phyloP scores from a whole-genome alignment of 2,888 invertebrate genomes.

The Amblyjoppa proteus region DNA sequence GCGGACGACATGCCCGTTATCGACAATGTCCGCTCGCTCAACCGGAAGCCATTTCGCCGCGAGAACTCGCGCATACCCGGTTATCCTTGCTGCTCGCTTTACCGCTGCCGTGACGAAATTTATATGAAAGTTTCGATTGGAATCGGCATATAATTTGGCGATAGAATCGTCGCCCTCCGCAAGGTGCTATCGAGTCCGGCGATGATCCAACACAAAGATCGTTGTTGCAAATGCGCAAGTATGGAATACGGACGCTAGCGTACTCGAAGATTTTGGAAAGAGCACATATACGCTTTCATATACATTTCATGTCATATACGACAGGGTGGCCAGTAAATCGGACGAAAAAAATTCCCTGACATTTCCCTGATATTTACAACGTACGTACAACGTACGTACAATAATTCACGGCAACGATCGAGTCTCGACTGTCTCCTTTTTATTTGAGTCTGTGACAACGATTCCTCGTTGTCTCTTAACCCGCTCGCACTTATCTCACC shows the following conservation, averaged over 20 bases:
- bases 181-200: not conserved
- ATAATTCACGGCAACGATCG: too few species aligned
- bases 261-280: too few species aligned
- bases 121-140: slow-evolving; percentile 78
- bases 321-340: too few species aligned
- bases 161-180: slow-evolving; percentile 71
- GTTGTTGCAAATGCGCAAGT: too few species aligned
- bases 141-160: slow-evolving; percentile 43
- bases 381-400: too few species aligned
- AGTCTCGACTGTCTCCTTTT: too few species aligned
- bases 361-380: too few species aligned
- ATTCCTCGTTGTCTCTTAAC: too few species aligned
- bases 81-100: slow-evolving; percentile 34
- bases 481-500: too few species aligned
- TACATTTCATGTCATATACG: too few species aligned
- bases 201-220: not conserved
- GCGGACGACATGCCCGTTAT: slow-evolving; percentile 79
- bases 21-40: slow-evolving; percentile 83
- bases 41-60: slow-evolving; percentile 83
- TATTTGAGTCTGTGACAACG: too few species aligned
- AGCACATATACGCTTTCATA: not conserved
- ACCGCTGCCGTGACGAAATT: slow-evolving; percentile 77
- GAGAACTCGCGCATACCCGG: slow-evolving; percentile 45
- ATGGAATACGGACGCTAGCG: not conserved
- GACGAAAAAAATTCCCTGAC: too few species aligned